Evolutionary conservation across 2,888 invertebrate genomes (phyloP).

Genomic region (Carpatolechia fugitivella): DNA sequence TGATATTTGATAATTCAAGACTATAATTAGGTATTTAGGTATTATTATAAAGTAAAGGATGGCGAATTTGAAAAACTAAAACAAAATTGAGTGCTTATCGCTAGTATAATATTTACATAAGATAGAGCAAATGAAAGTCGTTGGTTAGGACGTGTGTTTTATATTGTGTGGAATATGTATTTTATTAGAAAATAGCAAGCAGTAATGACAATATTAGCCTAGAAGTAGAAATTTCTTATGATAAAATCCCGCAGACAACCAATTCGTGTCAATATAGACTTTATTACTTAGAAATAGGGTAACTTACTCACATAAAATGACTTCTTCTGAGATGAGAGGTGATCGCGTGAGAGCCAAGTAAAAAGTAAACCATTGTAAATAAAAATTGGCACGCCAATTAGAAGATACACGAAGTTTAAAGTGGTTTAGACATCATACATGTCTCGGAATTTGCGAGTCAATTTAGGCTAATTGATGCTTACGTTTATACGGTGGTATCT

Average conservation of each 20-base stretch:
- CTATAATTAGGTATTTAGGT: too few species aligned
- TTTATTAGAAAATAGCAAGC: background rate
- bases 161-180: background rate
- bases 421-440: background rate
- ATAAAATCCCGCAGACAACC: background rate
- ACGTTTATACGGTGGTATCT: background rate
- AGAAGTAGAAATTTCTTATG: background rate
- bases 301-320: too few species aligned
- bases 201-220: constrained; percentile 4
- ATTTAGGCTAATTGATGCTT: background rate
- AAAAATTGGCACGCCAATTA: constrained; percentile 62
- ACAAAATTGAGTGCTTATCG: too few species aligned
- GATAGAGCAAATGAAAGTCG: too few species aligned
- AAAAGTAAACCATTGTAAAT: constrained; percentile 48
- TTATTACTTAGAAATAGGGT: background rate
- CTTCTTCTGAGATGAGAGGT: background rate
- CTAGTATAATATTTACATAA: too few species aligned
- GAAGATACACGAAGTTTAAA: constrained; percentile 45
- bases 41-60: too few species aligned
- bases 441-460: background rate
- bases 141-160: too few species aligned
- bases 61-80: too few species aligned
- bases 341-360: constrained; percentile 47
- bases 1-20: too few species aligned
- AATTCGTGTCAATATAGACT: background rate